phyloP scores from a whole-genome alignment of 1,140 invertebrate species.

The Drosophila santomea region DNA sequence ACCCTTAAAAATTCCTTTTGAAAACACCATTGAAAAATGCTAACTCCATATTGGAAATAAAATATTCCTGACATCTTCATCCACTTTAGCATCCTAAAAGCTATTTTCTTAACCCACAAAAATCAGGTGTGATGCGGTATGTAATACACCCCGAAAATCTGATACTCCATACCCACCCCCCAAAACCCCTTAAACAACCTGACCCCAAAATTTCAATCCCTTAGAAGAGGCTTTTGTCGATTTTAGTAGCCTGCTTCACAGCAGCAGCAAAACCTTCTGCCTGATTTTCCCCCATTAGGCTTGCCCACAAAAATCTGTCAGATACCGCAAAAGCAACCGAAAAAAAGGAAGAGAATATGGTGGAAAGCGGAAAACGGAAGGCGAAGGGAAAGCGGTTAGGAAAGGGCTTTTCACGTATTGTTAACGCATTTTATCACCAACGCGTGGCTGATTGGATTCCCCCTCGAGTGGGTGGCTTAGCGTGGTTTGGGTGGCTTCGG shows the following conservation, averaged over 20 bases:
- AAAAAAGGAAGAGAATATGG: slow-evolving; percentile 29
- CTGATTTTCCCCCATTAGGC: slow-evolving; percentile 16
- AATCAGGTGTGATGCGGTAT: slow-evolving; percentile 51
- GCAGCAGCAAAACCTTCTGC: slow-evolving; percentile 4
- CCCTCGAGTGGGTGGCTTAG: slow-evolving; percentile 21
- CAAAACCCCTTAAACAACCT: neutral
- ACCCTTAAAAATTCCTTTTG: slow-evolving; percentile 1
- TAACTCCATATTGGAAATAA: slow-evolving; percentile 17
- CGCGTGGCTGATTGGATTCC: slow-evolving; percentile 81
- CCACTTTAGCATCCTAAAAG: slow-evolving; percentile 4
- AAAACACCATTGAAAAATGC: slow-evolving; percentile 6
- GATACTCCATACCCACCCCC: slow-evolving; percentile 5
- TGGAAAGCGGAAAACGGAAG: slow-evolving; percentile 14
- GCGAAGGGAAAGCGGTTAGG: slow-evolving; percentile 65
- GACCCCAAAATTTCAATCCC: slow-evolving; percentile 26
- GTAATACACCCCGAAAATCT: slow-evolving; percentile 43
- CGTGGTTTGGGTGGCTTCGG: neutral
- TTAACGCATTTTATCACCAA: slow-evolving; percentile 83
- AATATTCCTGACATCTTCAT: slow-evolving; percentile 30
- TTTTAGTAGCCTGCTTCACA: slow-evolving; percentile 31
- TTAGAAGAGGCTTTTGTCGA: slow-evolving; percentile 38
- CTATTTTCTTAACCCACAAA: slow-evolving; percentile 31
- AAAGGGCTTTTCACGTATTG: slow-evolving; percentile 79
- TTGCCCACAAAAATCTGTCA: slow-evolving; percentile 81
- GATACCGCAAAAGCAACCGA: slow-evolving; percentile 68